A percentile compares a stretch with the other conserved stretches of the same genome.
These are phyloP conservation scores for Andrena camellia DNA, from an alignment of 2,888 invertebrate species.

Conservation along the genomic window DNA sequence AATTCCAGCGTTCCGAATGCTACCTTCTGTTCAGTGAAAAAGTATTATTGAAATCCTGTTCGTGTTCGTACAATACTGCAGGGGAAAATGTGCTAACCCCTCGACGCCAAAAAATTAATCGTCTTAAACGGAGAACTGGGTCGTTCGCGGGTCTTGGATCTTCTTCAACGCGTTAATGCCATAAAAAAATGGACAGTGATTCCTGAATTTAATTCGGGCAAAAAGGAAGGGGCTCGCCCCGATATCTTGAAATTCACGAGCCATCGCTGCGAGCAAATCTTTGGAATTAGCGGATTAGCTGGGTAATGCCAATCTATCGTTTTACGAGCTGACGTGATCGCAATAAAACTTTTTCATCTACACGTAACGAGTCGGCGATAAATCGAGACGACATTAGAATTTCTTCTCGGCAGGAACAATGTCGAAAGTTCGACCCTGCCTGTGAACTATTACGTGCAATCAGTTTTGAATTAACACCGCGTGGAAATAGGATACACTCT, in stretches of 20 bases:
- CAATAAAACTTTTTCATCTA: slow-evolving; percentile 60
- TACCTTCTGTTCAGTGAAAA: neutral
- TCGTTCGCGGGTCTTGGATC: neutral
- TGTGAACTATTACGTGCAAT: slow-evolving; percentile 14
- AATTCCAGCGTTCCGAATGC: too few species aligned
- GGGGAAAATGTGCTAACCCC: neutral
- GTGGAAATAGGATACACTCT: slow-evolving; percentile 18
- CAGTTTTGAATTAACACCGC: slow-evolving; percentile 16
- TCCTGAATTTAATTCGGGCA: slow-evolving; percentile 58
- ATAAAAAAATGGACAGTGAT: slow-evolving; percentile 36
- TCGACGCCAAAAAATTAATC: slow-evolving; percentile 28
- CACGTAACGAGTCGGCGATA: slow-evolving; percentile 41
- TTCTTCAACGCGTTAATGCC: slow-evolving; percentile 7
- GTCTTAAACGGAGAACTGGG: slow-evolving; percentile 17
- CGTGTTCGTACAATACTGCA: slow-evolving; percentile 10
- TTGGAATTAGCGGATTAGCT: slow-evolving; percentile 64
- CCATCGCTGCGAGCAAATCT: slow-evolving; percentile 58
- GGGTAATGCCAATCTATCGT: slow-evolving; percentile 62
- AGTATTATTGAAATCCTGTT: slow-evolving; percentile 20
- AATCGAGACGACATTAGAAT: slow-evolving; percentile 51
- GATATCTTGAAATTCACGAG: slow-evolving; percentile 63
- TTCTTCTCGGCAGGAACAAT: slow-evolving; percentile 13
- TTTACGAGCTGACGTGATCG: slow-evolving; percentile 65
- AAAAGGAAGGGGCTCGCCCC: slow-evolving; percentile 32
- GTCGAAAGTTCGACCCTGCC: slow-evolving; percentile 11